phyloP scores from a whole-genome alignment of 1,140 invertebrate species.

The Neodiprion virginianus region DNA sequence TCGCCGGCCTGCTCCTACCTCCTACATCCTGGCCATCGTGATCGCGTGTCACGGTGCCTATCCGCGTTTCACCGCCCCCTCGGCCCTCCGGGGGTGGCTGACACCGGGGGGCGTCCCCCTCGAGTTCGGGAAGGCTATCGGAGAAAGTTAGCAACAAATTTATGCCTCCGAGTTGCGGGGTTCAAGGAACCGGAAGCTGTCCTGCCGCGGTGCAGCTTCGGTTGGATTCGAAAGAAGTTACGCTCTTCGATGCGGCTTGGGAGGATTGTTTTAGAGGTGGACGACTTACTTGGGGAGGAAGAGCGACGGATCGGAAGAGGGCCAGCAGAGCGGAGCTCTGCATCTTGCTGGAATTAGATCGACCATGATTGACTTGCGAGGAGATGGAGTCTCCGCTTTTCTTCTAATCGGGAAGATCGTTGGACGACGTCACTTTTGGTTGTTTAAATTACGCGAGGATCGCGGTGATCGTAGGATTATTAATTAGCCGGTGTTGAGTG shows the following conservation, averaged over 20 bases:
- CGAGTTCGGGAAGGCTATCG: not conserved
- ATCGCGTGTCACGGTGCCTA: slow-evolving; percentile 40
- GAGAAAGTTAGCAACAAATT: not conserved
- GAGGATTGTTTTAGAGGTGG: no score
- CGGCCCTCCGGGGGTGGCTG: slow-evolving; percentile 22
- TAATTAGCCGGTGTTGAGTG: no score
- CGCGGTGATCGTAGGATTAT: no score
- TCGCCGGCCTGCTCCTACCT: slow-evolving; percentile 31
- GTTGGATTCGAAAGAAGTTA: no score
- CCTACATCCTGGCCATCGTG: slow-evolving; percentile 30
- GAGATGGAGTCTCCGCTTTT: not conserved
- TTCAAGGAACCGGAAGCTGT: slow-evolving; percentile 8
- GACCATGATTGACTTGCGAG: slow-evolving; percentile 19
- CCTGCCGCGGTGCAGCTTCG: not conserved
- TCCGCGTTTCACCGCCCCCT: slow-evolving; percentile 23
- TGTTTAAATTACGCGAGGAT: no score
- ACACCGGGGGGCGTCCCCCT: slow-evolving; percentile 23
- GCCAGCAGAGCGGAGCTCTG: slow-evolving; percentile 41
- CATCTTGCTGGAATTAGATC: slow-evolving; percentile 40
- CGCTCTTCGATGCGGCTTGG: no score
- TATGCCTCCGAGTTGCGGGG: slow-evolving; percentile 5
- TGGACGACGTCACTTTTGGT: not conserved
- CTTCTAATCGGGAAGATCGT: not conserved
- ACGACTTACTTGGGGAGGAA: not conserved
- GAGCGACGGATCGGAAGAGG: slow-evolving; percentile 13